Percentiles rank a stretch among this genome's conserved stretches.
Conservation (phyloP, 2,888 invertebrate species). For the Synergus japonicus region DNA sequence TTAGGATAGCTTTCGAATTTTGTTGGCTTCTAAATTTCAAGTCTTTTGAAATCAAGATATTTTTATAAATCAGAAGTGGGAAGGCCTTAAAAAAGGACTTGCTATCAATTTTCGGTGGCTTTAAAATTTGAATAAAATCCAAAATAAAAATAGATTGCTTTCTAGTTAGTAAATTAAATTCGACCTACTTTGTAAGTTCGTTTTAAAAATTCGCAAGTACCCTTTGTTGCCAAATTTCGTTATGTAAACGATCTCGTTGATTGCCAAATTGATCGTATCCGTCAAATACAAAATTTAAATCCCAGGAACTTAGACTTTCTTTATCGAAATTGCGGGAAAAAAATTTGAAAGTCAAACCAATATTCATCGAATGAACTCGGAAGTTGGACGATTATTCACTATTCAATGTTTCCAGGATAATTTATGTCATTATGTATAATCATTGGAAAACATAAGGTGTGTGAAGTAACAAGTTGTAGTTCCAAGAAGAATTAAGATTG, state of each 20-base stretch:
- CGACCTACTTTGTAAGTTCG: no score
- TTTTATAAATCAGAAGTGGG: no score
- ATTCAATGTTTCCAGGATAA: not conserved
- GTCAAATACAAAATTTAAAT: not conserved
- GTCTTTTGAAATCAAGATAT: no score
- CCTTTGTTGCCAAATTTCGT: no score
- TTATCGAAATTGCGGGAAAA: constrained; percentile 1
- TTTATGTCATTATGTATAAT: constrained; percentile 29
- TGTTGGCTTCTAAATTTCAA: not conserved
- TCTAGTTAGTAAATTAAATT: no score
- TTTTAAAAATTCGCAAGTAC: no score
- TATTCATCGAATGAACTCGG: not conserved
- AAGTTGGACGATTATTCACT: constrained; percentile 11
- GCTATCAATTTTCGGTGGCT: no score
- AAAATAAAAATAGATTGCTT: no score
- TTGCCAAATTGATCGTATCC: not conserved
- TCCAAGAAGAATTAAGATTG: constrained; percentile 23
- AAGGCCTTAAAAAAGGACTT: no score
- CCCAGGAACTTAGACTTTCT: not conserved
- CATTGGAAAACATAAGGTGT: constrained; percentile 11
- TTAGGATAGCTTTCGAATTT: not conserved
- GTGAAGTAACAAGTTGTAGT: not conserved
- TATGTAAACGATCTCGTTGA: not conserved
- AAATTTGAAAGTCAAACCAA: constrained; percentile 12
- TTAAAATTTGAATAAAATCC: no score